Evolutionary conservation across 1,140 invertebrate species (phyloP), one percentile per base, ranked within the genome.

Genomic region (Cydia strobilella): DNA sequence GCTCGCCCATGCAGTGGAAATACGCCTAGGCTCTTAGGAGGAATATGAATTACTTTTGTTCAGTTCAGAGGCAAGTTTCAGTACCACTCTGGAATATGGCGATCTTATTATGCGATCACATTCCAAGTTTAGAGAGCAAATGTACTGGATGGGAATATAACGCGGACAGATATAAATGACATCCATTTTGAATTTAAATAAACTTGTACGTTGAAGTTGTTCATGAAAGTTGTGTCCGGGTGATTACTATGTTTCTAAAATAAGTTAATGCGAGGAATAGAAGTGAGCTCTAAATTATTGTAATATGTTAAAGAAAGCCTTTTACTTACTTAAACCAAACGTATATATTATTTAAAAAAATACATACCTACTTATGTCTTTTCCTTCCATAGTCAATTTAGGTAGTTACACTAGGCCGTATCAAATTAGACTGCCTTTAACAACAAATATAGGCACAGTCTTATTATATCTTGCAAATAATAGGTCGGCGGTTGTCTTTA

Each of bases 41-140:
- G 79, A 80, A 80, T 80, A 77, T 54, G 75, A 80, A 80, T 80
- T 73, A 80, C 74, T 78, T 78, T 74, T 74, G 62, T 76, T 75
- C 35, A 39, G 23, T 75, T 63, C 45, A 42, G 42, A 20, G 51
- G 20, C 59, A 76, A 80, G 39, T 77, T 77, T 80, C 72, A 75
- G 63, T 74, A 77, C 74, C 62, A 75, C 65, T 74, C 65, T 27
- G 35, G 65, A 69, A 69, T 69, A 69, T 69, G 65, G 27, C 65
- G 65, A 35, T 69, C 65, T 35, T 69, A 69, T 69, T 69, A 69
- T 69, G 65, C 65, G 65, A 69, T 39, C 65, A 35, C 65, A 69
- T 69, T 69, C n/a, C 35, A 69, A 69, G 31, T 69, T 69, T 69
- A 39, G 27, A 69, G 31, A 69, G n/a, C 65, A 69, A 39, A 69